Conservation (phyloP, 2,113 vertebrate species). For the Phoenicopterus ruber region DNA sequence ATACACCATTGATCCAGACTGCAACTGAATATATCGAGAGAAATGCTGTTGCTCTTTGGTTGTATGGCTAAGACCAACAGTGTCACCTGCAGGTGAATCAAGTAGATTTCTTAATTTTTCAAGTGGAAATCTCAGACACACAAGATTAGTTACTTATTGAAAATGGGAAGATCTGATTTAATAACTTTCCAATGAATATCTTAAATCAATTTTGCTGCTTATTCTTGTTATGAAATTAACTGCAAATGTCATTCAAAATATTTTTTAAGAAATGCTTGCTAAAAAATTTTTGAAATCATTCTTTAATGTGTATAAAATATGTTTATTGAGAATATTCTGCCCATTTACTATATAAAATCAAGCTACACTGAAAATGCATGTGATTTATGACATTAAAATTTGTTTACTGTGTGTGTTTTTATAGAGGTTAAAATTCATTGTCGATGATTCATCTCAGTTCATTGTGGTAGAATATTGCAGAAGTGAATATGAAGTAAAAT, state of each 20-base stretch:
- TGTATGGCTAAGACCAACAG: conserved; percentile 59
- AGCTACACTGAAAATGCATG: not conserved
- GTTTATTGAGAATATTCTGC: not conserved
- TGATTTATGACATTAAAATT: not conserved
- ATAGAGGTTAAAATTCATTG: not conserved
- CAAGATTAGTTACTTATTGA: not conserved
- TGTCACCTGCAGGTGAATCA: conserved; percentile 71
- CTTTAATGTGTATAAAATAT: not conserved
- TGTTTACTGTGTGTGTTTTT: not conserved
- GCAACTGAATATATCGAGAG: not conserved
- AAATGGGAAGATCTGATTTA: not conserved
- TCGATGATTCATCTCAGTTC: not conserved
- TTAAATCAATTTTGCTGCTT: not conserved
- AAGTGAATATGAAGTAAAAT: not conserved
- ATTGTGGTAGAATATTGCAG: not conserved
- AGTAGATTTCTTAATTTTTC: not conserved
- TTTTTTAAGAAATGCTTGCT: not conserved
- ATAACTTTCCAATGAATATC: not conserved
- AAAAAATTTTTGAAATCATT: not conserved
- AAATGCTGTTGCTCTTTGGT: not conserved
- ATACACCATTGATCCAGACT: conserved; percentile 33
- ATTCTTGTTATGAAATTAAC: not conserved
- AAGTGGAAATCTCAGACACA: not conserved
- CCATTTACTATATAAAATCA: not conserved
- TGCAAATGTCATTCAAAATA: not conserved